These are phyloP conservation scores for Lateolabrax maculatus DNA, from an alignment of 2,797 vertebrate genomes.

Conservation along the genomic window DNA sequence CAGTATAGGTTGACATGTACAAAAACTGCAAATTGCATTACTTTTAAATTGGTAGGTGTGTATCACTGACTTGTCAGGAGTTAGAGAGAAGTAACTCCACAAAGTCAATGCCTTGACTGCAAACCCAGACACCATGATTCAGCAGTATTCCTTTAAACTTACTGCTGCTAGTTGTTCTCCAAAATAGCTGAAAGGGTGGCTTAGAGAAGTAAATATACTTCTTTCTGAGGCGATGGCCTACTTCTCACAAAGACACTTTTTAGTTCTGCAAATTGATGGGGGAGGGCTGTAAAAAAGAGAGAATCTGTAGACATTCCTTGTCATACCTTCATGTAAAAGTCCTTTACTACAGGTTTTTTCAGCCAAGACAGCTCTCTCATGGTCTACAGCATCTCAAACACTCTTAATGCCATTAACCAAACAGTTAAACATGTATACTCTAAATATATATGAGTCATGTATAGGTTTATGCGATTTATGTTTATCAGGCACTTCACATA, in stretches of 20 bases:
- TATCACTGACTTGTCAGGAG: conserved; percentile 30
- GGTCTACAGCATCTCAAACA: conserved; percentile 19
- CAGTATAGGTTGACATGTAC: background rate
- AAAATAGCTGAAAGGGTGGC: conserved; percentile 43
- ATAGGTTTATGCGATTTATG: background rate
- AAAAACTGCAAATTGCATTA: conserved; percentile 14
- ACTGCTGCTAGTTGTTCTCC: conserved; percentile 28
- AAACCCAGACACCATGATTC: conserved; percentile 53
- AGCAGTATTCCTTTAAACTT: conserved; percentile 45
- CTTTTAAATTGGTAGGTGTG: conserved; percentile 14
- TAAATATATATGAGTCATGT: conserved; percentile 11
- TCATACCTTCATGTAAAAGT: conserved; percentile 33
- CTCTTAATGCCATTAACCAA: conserved; percentile 10
- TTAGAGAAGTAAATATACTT: conserved; percentile 43
- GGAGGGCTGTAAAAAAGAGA: background rate
- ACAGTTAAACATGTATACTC: background rate
- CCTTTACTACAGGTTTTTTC: conserved; percentile 13
- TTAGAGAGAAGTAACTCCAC: conserved; percentile 30
- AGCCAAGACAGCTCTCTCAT: conserved; percentile 9
- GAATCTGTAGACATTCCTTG: conserved; percentile 32
- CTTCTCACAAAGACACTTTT: conserved; percentile 48
- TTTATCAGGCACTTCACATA: conserved; percentile 52
- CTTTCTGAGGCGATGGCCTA: conserved; percentile 43
- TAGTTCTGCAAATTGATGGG: conserved; percentile 29
- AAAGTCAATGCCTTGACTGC: conserved; percentile 41